phyloP scores from a whole-genome alignment of 2,888 invertebrate genomes.

The Macroteleia sp. region DNA sequence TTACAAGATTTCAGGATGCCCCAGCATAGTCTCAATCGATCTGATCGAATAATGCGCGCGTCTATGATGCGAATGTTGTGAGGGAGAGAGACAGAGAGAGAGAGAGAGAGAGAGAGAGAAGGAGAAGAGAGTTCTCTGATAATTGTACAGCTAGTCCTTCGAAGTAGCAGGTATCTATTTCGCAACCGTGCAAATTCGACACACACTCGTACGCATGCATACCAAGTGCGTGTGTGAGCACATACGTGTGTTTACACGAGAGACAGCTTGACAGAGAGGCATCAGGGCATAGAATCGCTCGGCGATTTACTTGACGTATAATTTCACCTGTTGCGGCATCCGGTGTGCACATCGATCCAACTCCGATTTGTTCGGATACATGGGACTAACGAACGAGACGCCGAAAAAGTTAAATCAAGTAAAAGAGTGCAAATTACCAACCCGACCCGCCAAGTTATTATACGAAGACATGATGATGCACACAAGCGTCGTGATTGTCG shows the following conservation, averaged over 20 bases:
- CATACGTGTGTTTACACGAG: conserved; percentile 15
- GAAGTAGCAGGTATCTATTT: conserved; percentile 62
- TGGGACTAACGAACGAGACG: conserved; percentile 48
- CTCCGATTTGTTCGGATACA: conserved; percentile 40
- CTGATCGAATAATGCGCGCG: conserved; percentile 41
- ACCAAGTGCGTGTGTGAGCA: background rate
- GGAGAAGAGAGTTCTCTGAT: conserved; percentile 43
- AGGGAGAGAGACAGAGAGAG: conserved; percentile 11
- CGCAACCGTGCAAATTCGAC: conserved; percentile 63
- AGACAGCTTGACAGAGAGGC: conserved; percentile 62
- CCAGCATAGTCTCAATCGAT: too few species aligned
- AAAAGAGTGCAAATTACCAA: conserved; percentile 40
- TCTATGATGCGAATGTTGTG: conserved; percentile 12
- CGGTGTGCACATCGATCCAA: conserved; percentile 71
- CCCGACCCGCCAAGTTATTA: conserved; percentile 18
- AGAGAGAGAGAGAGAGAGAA: too few species aligned
- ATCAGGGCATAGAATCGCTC: conserved; percentile 44
- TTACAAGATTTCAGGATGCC: conserved; percentile 41
- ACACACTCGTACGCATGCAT: conserved; percentile 10
- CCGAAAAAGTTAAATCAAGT: conserved; percentile 47
- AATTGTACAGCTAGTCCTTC: conserved; percentile 54
- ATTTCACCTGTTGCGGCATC: conserved; percentile 77
- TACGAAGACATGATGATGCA: conserved; percentile 22
- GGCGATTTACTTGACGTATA: conserved; percentile 75
- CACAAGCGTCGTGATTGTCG: conserved; percentile 48